phyloP scores from a whole-genome alignment of 2,888 invertebrate species.

The Amblyjoppa proteus region DNA sequence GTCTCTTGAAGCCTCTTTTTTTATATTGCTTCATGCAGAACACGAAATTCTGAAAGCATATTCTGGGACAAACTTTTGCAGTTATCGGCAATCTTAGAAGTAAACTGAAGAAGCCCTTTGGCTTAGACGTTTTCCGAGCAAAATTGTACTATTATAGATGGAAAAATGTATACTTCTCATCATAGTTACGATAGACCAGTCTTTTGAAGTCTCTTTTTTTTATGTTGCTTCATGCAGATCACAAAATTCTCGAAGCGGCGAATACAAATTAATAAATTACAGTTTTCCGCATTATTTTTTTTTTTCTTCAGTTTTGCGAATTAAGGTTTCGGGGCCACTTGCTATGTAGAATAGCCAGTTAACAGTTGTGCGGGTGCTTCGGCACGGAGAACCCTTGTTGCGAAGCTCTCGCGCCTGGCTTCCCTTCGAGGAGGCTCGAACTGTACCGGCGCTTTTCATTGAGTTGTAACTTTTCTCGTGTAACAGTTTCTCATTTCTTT shows the following conservation, averaged over 20 bases:
- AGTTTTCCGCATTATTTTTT: too few relatives aligned
- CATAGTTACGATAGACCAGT: too few relatives aligned
- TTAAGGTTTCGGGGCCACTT: neutral
- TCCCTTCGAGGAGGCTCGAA: neutral
- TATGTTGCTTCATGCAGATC: too few relatives aligned
- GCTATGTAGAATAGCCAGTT: neutral
- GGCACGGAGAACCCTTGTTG: neutral
- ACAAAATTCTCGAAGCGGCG: neutral
- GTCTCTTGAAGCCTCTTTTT: too few relatives aligned
- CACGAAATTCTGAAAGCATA: too few relatives aligned
- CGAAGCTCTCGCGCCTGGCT: neutral
- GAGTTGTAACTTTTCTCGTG: conserved; percentile 20
- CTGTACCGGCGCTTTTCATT: neutral
- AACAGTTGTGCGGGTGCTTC: conserved; percentile 5
- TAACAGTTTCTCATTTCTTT: neutral
- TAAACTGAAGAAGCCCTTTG: neutral
- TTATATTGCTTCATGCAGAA: too few relatives aligned
- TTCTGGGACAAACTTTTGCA: neutral
- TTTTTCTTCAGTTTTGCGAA: neutral
- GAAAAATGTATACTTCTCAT: too few relatives aligned
- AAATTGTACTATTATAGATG: too few relatives aligned
- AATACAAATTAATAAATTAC: neutral
- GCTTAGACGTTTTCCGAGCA: too few relatives aligned
- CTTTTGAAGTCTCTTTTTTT: too few relatives aligned
- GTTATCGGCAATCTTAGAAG: neutral